These are phyloP conservation scores for Lasioglossum vierecki DNA, from an alignment of 2,888 invertebrate genomes.

Conservation along the genomic window DNA sequence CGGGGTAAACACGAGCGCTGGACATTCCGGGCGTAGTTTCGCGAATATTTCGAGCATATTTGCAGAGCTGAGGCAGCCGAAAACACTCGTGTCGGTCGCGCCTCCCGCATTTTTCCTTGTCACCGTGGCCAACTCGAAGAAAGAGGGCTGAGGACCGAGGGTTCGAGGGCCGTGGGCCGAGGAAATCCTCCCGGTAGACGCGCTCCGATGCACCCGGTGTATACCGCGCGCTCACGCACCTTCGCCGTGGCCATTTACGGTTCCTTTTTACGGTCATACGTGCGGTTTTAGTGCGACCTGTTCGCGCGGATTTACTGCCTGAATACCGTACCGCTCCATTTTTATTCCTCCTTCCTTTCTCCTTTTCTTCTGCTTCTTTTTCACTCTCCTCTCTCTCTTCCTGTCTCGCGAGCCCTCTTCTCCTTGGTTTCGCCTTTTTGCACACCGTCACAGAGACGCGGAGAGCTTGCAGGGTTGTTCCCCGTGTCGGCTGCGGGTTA, in stretches of 20 bases:
- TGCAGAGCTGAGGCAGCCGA: constrained; percentile 26
- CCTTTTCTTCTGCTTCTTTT: neutral
- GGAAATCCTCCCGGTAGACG: constrained; percentile 27
- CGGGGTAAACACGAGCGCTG: constrained; percentile 62
- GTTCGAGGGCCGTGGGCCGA: neutral
- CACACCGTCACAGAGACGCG: neutral
- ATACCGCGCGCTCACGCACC: constrained; percentile 37
- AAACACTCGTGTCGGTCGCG: constrained; percentile 44
- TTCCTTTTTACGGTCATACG: constrained; percentile 57
- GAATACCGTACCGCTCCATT: constrained; percentile 34
- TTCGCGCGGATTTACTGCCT: constrained; percentile 57
- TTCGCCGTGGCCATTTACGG: constrained; percentile 49
- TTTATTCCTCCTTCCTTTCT: constrained; percentile 22
- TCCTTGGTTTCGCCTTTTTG: neutral
- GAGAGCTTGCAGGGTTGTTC: constrained; percentile 8
- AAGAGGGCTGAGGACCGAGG: neutral
- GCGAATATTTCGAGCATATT: constrained; percentile 41
- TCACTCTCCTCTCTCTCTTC: neutral
- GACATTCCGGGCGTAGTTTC: constrained; percentile 64
- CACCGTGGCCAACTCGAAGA: neutral
- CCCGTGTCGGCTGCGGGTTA: constrained; percentile 32
- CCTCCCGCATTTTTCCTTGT: constrained; percentile 35
- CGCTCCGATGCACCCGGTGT: constrained; percentile 15
- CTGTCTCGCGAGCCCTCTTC: neutral
- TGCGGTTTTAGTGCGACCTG: constrained; percentile 50